phyloP scores from a whole-genome alignment of 2,797 vertebrate species.

The Cossypha niveicapilla region DNA sequence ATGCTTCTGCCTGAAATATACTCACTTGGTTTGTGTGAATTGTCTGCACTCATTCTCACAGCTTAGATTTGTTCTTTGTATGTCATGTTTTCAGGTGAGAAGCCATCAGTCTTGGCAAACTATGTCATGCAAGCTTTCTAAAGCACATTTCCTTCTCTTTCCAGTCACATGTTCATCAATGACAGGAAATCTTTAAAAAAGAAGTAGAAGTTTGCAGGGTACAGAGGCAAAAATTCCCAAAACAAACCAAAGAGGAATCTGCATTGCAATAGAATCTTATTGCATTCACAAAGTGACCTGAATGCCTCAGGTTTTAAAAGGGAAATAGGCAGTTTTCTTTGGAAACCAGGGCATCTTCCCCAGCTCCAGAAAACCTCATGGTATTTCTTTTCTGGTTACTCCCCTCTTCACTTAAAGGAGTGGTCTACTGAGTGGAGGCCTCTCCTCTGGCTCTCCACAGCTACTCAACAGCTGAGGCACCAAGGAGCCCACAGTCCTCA shows the following conservation, averaged over 20 bases:
- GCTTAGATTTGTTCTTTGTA: background rate
- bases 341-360: background rate
- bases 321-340: background rate
- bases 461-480: background rate
- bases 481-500: background rate
- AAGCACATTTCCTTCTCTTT: background rate
- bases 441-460: accelerated
- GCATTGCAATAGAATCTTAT: background rate
- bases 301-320: background rate
- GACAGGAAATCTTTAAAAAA: background rate
- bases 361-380: background rate
- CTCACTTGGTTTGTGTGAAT: background rate
- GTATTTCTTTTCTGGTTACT: background rate
- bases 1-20: background rate
- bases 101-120: background rate
- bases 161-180: background rate
- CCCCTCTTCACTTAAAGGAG: background rate
- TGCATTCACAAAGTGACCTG: background rate
- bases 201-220: background rate
- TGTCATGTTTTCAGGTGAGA: background rate
- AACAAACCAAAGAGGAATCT: background rate
- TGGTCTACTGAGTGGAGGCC: accelerated
- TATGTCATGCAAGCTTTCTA: background rate
- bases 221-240: background rate
- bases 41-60: background rate